Conservation (phyloP, 2,113 vertebrate species). For the sheep (Ovis aries) region ARS-UI_Ramb_v3.0 NC_056057.1:10951501-10952000, state of each 20-base stretch:
- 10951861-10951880: not conserved
- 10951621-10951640: not conserved
- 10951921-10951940: not conserved
- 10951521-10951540: not conserved
- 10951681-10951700: not conserved
- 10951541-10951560: not conserved
- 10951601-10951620: not conserved
- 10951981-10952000: not conserved
- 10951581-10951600: not conserved
- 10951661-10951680: not conserved
- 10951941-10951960: not conserved
- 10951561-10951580: not conserved
- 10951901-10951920: not conserved
- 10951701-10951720: not conserved
- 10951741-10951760: not conserved
- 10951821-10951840: not conserved
- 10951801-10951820: not conserved
- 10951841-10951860: not conserved
- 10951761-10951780: not conserved
- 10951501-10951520: not conserved
- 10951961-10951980: not conserved
- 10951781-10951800: not conserved
- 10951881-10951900: not conserved
- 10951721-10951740: not conserved
- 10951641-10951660: not conserved